These are phyloP conservation scores for Porites divaricata DNA, from an alignment of 92 coral and sea anemone genomes.

Conservation along the genomic window DNA sequence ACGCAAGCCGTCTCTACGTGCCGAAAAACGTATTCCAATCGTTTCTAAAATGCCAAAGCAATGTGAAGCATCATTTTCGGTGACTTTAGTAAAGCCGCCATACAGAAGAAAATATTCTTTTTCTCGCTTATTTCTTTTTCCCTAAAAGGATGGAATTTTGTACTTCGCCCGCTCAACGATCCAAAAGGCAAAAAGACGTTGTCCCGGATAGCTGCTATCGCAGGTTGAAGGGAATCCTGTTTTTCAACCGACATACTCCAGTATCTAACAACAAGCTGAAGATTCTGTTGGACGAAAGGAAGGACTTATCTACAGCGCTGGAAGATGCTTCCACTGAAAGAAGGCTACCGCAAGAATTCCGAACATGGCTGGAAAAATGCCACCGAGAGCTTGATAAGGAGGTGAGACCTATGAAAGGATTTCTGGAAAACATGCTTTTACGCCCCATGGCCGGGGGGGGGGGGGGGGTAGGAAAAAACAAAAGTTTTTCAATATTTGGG, in stretches of 20 bases:
- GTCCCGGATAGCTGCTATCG: conserved; percentile 80
- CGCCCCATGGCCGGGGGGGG: no score
- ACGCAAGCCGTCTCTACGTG: no score
- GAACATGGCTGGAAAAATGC: conserved; percentile 84
- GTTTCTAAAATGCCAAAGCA: no score
- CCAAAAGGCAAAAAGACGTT: conserved; percentile 82
- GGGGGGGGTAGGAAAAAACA: no score
- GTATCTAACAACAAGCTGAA: conserved; percentile 86
- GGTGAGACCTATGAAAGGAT: conserved; percentile 27
- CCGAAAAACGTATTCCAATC: no score
- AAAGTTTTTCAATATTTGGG: no score
- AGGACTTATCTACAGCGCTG: conserved; percentile 83
- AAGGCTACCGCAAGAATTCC: conserved; percentile 80
- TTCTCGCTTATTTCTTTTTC: no score
- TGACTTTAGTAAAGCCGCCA: no score
- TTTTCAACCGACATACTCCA: conserved; percentile 87
- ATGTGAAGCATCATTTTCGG: no score
- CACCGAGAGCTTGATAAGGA: conserved; percentile 87
- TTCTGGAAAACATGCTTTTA: no score
- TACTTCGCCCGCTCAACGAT: conserved; percentile 66
- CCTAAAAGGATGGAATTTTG: conserved; percentile 76
- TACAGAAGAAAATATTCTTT: no score
- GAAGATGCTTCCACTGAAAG: conserved; percentile 91
- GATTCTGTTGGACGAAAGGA: conserved; percentile 83
- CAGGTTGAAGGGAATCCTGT: conserved; percentile 82